Base-by-base conservation (phyloP, 2,113 vertebrate genomes). In the Epinephelus fuscoguttatus region DNA sequence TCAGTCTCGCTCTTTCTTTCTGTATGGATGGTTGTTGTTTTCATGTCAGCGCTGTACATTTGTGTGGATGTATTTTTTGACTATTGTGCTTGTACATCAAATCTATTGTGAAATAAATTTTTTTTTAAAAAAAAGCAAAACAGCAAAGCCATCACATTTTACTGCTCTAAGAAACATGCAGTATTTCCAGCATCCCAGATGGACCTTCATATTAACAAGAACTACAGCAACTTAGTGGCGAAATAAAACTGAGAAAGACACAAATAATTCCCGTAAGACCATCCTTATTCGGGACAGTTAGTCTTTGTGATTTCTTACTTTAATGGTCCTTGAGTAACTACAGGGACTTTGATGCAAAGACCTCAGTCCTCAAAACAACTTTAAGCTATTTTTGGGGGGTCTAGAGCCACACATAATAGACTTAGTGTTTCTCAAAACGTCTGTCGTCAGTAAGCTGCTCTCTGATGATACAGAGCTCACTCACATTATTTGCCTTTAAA, bases 241-340 rank as follows among this genome's bases (percentile, higher is more conserved):
- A 82, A 72, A 45, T 19, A 60, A 70, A 70, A 74, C 15, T 4
- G 42, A 63, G n/a, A 3, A 57, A 37, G 2, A 49, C 52, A 57
- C 60, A 67, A 50, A 59, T 76, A 59, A 84, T 70, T 49, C 25
- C 42, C 11, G 10, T 50, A 62, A 40, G 23, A 68, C 79, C 75
- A 81, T 81, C 33, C 23, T 47, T 57, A 55, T 80, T 70, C n/a
- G 6, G 45, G 37, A 57, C 64, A 83, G 30, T 87, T 76, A 79
- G 59, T 61, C 47, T 72, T 66, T 73, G 64, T 70, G 78, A 78
- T 80, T 80, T 76, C 75, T 80, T 72, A 3, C 9, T 70, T 80
- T 84, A 82, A 88, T 84, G 80, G 70, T 74, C 70, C 47, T 61
- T 67, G 0, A 70, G 62, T 78, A 66, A 73, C 76, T 78, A 67